Evolutionary conservation across 1,140 invertebrate genomes (phyloP), one percentile per base, ranked within the genome.

Genomic region (Panagrolaimus sp.): DNA sequence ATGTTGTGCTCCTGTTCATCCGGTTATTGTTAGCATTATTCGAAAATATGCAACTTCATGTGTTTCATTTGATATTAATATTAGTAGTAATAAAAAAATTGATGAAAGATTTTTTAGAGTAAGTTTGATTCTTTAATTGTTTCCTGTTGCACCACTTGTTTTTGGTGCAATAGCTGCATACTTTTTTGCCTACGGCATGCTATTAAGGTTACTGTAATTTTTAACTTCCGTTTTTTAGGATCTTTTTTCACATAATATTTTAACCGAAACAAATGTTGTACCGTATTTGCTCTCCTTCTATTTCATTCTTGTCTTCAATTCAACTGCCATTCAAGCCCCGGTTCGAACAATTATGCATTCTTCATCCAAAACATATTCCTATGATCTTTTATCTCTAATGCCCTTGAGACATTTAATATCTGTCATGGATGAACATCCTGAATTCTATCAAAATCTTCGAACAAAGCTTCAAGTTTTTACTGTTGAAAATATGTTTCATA

Each of bases 41-140:
- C 8, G 52, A 14, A 58, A 58, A 28, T 58, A 58, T 17, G 52
- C 52, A 3, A n/a, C 28, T 17, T 58, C 52, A n/a, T 58, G 52
- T 24, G 52, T 58, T 2, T 28, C 52, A 1, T 21, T 58, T 17
- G 14, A 12, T 21, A 17, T 1, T 21, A 58, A 10, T 1, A 58
- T 12, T 8, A 58, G 28, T 21, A 26, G 17, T 28, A 58, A 58
- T 58, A 1, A 4, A 6, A 5, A 28, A 3, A 58, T 58, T 17
- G 52, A 58, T 58, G 52, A 58, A 58, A 58, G 17, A n/a, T 58
- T 58, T 17, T 58, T 58, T 28, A 58, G 21, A 12, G 52, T 58
- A 17, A 58, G 52, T 58, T 12, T 8, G 26, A 52, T 26, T 58
- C 28, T 58, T 4, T 14, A 5, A 26, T 58, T 26, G 10, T n/a